Base-by-base conservation (phyloP, 2,797 vertebrate genomes). In the Melopsittacus undulatus region DNA sequence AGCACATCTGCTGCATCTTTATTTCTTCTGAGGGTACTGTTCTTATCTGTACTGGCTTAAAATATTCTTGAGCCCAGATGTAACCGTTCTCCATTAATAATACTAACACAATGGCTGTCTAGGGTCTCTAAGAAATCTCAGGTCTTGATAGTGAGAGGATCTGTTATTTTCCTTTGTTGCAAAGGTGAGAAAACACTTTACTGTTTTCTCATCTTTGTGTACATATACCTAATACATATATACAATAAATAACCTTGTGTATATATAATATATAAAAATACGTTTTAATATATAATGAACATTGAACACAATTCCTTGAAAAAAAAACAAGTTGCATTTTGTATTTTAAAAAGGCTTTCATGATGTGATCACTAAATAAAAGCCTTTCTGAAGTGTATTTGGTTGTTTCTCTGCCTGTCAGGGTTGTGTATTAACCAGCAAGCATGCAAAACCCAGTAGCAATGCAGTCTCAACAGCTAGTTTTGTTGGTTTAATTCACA, bases 61-160 rank as follows among this genome's bases (percentile, higher is more conserved):
- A 80, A 34, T 59, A 42, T 59, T 88, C 83, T 79, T 69, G n/a
- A 69, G 17, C 36, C 22, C 16, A 46, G 9, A 32, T 79, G 19
- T 95, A 92, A 93, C 83, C 1, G 8, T 45, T 76, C 82, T 80
- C 40, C n/a, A 74, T 79, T 97, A 90, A 96, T 68, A 82, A 42
- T 82, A 90, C 80, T 96, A 90, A 94, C 34, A 68, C 0, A 5
- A 19, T 29, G 22, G 4, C 57, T 80, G 0, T 49, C 9, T 56
- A 9, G 38, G 38, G 6, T 8, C 17, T 92, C 13, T 67, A 26
- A 68, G 72, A 94, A 80, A 40, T 90, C 27, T 73, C 36, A 4
- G 30, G 11, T 90, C n/a, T 66, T 54, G 29, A 21, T 21, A 34
- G 21, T n/a, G 27, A 82, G 20, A 45, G 20, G 24, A 57, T 69